phyloP scores from a whole-genome alignment of 2,888 invertebrate species.

The Strigamia maritima region DNA sequence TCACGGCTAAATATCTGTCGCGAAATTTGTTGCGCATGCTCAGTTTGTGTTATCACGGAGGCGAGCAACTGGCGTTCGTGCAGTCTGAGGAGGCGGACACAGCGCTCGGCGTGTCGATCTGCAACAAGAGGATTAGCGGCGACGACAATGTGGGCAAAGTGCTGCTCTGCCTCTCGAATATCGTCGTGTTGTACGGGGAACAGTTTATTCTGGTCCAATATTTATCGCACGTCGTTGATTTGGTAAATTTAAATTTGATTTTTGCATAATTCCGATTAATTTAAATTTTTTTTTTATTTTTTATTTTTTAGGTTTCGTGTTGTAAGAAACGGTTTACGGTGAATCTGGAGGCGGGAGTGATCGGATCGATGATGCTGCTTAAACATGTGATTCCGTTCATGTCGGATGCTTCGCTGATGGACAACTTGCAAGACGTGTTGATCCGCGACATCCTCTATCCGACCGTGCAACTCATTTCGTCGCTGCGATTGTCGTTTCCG shows the following conservation, averaged over 20 bases:
- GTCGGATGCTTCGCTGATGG: slow-evolving; percentile 80
- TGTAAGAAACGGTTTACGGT: slow-evolving; percentile 75
- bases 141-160: slow-evolving; percentile 82
- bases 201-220: slow-evolving; percentile 84
- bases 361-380: slow-evolving; percentile 76
- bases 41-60: slow-evolving; percentile 85
- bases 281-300: not conserved
- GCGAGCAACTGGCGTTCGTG: slow-evolving; percentile 55
- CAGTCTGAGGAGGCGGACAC: not conserved
- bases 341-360: slow-evolving; percentile 81
- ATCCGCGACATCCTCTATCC: slow-evolving; percentile 80
- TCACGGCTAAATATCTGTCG: slow-evolving; percentile 85
- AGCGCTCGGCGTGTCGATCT: slow-evolving; percentile 25
- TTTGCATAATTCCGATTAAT: not conserved
- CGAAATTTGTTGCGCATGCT: slow-evolving; percentile 90
- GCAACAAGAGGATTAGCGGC: slow-evolving; percentile 55
- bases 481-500: slow-evolving; percentile 75
- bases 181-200: slow-evolving; percentile 82
- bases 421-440: slow-evolving; percentile 81
- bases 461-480: slow-evolving; percentile 73
- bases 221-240: slow-evolving; percentile 81
- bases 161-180: slow-evolving; percentile 82
- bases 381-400: slow-evolving; percentile 77
- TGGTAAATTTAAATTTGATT: slow-evolving; percentile 50
- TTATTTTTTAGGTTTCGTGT: slow-evolving; percentile 59